Percentiles rank a stretch among this genome's conserved stretches.
phyloP scores from a whole-genome alignment of 2,113 vertebrate species.

The Cyphomyrus plagiostoma region DNA sequence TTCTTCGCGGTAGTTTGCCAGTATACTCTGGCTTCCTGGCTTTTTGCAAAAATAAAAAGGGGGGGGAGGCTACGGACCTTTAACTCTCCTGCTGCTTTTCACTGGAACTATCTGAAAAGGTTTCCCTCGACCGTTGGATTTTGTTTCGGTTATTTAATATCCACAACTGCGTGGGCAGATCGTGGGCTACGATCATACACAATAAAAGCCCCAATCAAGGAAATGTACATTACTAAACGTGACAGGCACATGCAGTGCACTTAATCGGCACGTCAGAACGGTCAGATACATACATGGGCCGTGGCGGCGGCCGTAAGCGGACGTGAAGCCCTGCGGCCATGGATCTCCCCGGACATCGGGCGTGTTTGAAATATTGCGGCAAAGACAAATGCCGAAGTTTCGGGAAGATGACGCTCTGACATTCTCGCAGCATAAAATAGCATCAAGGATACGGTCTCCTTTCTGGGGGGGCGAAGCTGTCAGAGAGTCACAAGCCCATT shows the following conservation, averaged over 20 bases:
- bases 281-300: background rate
- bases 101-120: background rate
- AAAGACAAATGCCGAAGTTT: background rate
- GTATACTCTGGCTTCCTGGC: background rate
- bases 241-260: background rate
- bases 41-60: background rate
- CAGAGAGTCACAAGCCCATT: background rate
- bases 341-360: background rate
- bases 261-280: background rate
- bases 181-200: background rate
- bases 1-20: background rate
- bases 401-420: background rate
- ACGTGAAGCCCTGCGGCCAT: background rate
- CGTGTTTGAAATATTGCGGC: background rate
- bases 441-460: background rate
- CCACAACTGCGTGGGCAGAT: background rate
- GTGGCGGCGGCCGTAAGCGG: background rate
- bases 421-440: background rate
- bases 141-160: background rate
- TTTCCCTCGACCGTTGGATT: background rate
- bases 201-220: background rate
- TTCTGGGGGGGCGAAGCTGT: background rate
- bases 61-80: background rate
- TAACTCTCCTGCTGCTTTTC: slow-evolving; percentile 1
- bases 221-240: background rate